Evolutionary conservation across 2,888 invertebrate genomes (phyloP).

Genomic region (Lasioglossum lativentre): DNA sequence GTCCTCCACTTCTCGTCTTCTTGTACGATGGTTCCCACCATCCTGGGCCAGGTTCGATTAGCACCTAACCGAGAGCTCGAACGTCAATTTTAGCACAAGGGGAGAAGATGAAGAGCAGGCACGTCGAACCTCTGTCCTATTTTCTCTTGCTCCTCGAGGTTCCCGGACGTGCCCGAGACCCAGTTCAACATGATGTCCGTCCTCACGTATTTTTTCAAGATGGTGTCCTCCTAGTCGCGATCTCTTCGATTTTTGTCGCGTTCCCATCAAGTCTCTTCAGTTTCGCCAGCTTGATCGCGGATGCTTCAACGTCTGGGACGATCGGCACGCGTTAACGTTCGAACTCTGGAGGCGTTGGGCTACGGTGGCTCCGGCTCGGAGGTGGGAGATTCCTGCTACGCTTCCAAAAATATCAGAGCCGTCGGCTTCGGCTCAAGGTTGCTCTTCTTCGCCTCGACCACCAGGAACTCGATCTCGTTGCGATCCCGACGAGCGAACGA

Average conservation of each 20-base stretch:
- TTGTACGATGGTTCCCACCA: slow-evolving; percentile 69
- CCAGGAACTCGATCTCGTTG: slow-evolving; percentile 96
- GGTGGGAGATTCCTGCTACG: slow-evolving; percentile 90
- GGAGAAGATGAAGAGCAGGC: slow-evolving; percentile 42
- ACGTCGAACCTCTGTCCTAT: neutral
- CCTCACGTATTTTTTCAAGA: neutral
- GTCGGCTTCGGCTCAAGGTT: slow-evolving; percentile 96
- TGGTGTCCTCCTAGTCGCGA: neutral
- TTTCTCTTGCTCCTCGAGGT: neutral
- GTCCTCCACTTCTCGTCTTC: slow-evolving; percentile 28
- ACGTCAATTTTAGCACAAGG: slow-evolving; percentile 29
- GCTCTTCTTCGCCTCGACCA: slow-evolving; percentile 96
- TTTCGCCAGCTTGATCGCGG: neutral
- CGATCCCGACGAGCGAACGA: slow-evolving; percentile 96
- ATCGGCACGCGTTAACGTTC: slow-evolving; percentile 41
- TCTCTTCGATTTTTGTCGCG: too few relatives aligned
- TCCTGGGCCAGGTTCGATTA: slow-evolving; percentile 70
- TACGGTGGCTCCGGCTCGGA: slow-evolving; percentile 83
- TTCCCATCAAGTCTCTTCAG: slow-evolving; percentile 3
- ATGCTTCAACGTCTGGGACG: slow-evolving; percentile 46
- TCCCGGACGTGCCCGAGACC: neutral
- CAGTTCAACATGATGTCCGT: neutral
- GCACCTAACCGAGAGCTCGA: slow-evolving; percentile 66
- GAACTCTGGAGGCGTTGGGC: slow-evolving; percentile 60
- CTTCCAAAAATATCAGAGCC: slow-evolving; percentile 95